Evolutionary conservation across 1,140 invertebrate genomes (phyloP), one percentile per base, ranked within the genome.

Genomic region (Penaeus indicus): DNA sequence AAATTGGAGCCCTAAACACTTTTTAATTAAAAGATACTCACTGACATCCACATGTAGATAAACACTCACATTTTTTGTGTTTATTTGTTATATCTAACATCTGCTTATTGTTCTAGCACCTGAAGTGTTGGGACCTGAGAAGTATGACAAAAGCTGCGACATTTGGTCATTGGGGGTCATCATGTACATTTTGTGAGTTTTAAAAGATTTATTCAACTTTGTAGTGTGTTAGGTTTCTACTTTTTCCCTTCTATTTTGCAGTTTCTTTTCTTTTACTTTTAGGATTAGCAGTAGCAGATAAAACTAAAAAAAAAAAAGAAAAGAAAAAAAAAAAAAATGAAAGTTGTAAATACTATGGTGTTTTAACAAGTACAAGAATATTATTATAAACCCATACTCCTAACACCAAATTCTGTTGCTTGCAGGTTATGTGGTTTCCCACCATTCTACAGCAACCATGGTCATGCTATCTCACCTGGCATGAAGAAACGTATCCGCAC

Each of bases 121-220:
- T 69, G 97, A 99, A 95, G 98, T 99, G 32, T 93, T 99, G 62
- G 98, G 98, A 69, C 97, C 98, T 67, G 97, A 99, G 92, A 98
- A 98, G 92, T 99, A 99, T 94, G 98, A 99, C 93, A 99, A 98
- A 93, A 98, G 97, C 89, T 99, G 98, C 94, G 98, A 99, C 94
- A 98, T 99, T 93, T 99, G 98, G 98, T 99, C 98, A 0, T 93
- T 99, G 85, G 98, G 98, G 77, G 98, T 99, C 75, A 98, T 99
- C 83, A 99, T 99, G 97, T 99, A 99, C 93, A 99, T 99, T 92
- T 93, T 97, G 96, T 97, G 94, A 96, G 96, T 96, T 83, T 16
- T 8, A 16, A 8, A 54, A 54, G 16, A 7, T 13, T 0, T 54
- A 16, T 54, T 54, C 4, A 54, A 54, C 0, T 16, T 47, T 16